phyloP scores from a whole-genome alignment of 64 coral and sea anemone species.

The Stichodactyla mertensii region DNA sequence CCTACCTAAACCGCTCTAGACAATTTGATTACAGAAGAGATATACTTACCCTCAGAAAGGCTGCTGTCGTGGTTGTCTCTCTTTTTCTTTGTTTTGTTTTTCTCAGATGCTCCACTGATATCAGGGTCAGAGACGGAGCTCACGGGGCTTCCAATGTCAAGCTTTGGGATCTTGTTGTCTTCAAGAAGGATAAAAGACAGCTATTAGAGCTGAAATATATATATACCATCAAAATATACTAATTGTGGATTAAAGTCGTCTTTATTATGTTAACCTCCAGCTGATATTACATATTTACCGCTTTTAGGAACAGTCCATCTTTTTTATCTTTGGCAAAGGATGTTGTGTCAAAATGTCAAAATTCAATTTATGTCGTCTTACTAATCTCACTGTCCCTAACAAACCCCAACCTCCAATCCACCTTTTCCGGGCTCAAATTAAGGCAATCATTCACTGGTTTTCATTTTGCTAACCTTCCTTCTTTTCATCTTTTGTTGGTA shows the following conservation, averaged over 20 bases:
- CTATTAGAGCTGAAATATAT: background rate
- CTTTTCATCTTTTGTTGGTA: background rate
- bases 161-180: conserved; percentile 16
- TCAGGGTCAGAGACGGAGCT: conserved; percentile 96
- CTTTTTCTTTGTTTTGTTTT: conserved; percentile 34
- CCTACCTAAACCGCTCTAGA: too few relatives aligned
- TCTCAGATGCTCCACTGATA: conserved; percentile 58
- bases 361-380: too few relatives aligned
- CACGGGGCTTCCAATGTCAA: conserved; percentile 64
- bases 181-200: background rate
- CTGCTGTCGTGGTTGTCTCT: conserved; percentile 24
- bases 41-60: conserved; percentile 60
- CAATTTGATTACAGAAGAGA: background rate
- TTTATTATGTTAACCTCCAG: too few relatives aligned
- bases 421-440: too few relatives aligned
- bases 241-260: too few relatives aligned
- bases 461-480: background rate
- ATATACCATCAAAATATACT: background rate
- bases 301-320: too few relatives aligned
- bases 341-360: too few relatives aligned
- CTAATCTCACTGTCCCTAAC: too few relatives aligned
- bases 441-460: background rate
- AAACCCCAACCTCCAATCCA: too few relatives aligned
- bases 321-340: too few relatives aligned
- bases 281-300: too few relatives aligned